Percentiles rank a stretch among this genome's conserved stretches.
These are phyloP conservation scores for Drosophila planitibia DNA, from an alignment of 2,888 invertebrate genomes.

Conservation along the genomic window DNA sequence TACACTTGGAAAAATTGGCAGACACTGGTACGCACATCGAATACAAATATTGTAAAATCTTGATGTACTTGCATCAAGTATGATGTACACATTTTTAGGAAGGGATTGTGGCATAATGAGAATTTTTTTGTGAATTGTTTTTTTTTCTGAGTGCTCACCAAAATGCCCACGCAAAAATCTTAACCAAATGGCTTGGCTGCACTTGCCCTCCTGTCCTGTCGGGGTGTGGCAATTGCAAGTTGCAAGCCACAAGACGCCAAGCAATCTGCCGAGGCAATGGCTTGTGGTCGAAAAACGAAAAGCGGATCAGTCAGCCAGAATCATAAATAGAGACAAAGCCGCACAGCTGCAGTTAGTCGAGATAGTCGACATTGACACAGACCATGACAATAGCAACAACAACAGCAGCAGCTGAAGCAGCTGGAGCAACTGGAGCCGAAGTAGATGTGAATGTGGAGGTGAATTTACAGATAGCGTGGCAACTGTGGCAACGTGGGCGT, in stretches of 20 bases:
- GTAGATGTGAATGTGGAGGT: slow-evolving; percentile 9
- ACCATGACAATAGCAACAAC: slow-evolving; percentile 32
- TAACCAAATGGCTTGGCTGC: slow-evolving; percentile 67
- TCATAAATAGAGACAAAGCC: slow-evolving; percentile 34
- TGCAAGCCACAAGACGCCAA: slow-evolving; percentile 46
- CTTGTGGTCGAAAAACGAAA: slow-evolving; percentile 63
- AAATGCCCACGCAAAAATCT: slow-evolving; percentile 64
- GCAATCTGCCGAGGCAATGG: slow-evolving; percentile 27
- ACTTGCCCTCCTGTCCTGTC: slow-evolving; percentile 49
- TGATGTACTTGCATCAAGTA: background rate
- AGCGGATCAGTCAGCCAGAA: slow-evolving; percentile 35
- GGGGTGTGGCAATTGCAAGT: slow-evolving; percentile 44
- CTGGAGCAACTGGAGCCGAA: slow-evolving; percentile 16
- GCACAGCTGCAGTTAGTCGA: slow-evolving; percentile 19
- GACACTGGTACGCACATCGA: background rate
- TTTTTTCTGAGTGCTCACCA: background rate
- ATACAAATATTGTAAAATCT: background rate
- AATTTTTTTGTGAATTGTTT: background rate
- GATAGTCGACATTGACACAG: slow-evolving; percentile 68
- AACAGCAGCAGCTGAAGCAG: slow-evolving; percentile 18
- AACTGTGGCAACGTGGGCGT: slow-evolving; percentile 59
- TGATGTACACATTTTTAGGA: background rate
- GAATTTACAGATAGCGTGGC: slow-evolving; percentile 5
- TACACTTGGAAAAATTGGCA: background rate
- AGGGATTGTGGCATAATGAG: background rate